phyloP scores from a whole-genome alignment of 2,888 invertebrate genomes.

The Cephus pygmeus region DNA sequence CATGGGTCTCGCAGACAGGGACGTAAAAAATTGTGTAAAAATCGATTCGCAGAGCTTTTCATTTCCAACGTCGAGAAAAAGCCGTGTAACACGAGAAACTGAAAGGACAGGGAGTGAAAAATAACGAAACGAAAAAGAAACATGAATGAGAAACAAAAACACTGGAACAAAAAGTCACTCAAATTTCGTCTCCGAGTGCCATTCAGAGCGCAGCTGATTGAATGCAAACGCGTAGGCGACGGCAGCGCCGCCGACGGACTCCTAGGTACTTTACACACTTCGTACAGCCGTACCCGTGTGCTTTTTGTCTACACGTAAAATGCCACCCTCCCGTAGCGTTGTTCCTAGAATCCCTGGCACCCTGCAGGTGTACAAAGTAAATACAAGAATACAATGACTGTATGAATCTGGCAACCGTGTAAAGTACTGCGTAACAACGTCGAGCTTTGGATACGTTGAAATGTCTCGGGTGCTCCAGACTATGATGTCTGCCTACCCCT shows the following conservation, averaged over 20 bases:
- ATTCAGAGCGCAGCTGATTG: conserved; percentile 18
- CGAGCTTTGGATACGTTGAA: background rate
- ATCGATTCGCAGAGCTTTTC: background rate
- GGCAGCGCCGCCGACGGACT: background rate
- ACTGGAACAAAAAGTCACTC: conserved; percentile 48
- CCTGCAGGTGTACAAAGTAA: background rate
- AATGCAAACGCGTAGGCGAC: background rate
- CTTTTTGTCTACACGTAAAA: background rate
- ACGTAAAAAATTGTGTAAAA: background rate
- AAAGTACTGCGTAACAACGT: background rate
- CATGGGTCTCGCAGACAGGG: background rate
- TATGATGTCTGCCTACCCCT: background rate
- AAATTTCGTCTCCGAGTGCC: conserved; percentile 44
- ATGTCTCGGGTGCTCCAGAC: background rate
- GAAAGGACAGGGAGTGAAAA: background rate
- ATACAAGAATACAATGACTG: background rate
- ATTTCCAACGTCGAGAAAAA: background rate
- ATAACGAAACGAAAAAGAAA: background rate
- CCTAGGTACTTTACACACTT: background rate
- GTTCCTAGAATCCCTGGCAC: background rate
- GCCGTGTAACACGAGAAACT: background rate
- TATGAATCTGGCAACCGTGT: background rate
- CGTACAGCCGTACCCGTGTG: background rate
- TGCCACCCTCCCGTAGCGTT: background rate
- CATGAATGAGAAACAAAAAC: conserved; percentile 1